Percentiles rank a stretch among this genome's conserved stretches.
phyloP scores from a whole-genome alignment of 2,797 vertebrate species.

The Gymnothorax javanicus region DNA sequence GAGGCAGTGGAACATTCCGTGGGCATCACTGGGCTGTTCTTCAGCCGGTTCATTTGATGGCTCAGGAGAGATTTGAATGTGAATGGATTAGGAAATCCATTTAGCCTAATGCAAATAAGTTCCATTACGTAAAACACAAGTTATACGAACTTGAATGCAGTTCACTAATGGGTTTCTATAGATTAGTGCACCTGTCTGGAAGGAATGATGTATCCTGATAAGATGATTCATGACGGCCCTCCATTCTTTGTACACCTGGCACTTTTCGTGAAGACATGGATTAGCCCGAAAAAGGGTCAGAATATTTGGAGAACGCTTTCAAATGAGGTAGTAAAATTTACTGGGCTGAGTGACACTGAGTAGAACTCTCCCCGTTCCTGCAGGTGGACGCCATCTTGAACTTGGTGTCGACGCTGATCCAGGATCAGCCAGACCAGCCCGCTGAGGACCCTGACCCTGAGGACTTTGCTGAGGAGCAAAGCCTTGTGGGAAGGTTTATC shows the following conservation, averaged over 20 bases:
- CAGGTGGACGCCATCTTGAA: conserved; percentile 96
- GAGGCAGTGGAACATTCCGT: neutral
- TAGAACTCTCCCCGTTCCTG: conserved; percentile 12
- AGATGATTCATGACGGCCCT: neutral
- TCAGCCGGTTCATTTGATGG: neutral
- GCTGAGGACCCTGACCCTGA: conserved; percentile 95
- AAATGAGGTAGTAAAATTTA: too few species aligned
- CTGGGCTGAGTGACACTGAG: neutral
- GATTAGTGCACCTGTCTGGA: neutral
- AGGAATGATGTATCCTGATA: neutral
- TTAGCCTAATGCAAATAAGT: neutral
- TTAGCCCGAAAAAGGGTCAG: neutral
- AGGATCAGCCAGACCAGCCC: conserved; percentile 97
- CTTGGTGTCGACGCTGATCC: conserved; percentile 91
- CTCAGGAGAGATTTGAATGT: neutral
- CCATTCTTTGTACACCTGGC: neutral
- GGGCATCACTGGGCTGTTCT: neutral
- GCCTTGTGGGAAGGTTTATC: conserved; percentile 96
- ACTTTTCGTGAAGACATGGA: neutral
- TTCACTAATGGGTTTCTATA: neutral
- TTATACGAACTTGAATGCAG: neutral
- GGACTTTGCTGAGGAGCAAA: conserved; percentile 97
- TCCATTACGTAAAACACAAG: neutral
- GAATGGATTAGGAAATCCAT: neutral
- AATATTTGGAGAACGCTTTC: neutral